Evolutionary conservation across 1,140 invertebrate genomes (phyloP), one percentile per base, ranked within the genome.

Genomic region (Brachionus sp.): DNA sequence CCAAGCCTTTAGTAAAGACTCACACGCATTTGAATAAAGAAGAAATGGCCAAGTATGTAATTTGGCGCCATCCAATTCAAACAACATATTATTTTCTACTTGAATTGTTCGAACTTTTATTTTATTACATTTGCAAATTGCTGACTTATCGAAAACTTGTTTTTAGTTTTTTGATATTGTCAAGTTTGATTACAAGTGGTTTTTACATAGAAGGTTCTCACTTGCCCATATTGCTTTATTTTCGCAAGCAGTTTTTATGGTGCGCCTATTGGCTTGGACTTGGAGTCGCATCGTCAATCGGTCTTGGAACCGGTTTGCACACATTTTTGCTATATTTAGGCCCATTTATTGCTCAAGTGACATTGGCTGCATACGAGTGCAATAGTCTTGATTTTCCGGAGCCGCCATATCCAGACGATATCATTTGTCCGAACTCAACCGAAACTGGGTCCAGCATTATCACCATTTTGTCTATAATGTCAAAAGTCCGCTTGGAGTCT

Each of bases 311-410:
- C 0, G 98, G 97, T 5, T 91, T 99, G 29, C 98, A 99, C 88
- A 99, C 97, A 75, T 99, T 99, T 90, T 90, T 99, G 12, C 90
- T 99, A 44, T 99, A 99, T 64, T 86, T 90, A 90, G 91, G 91
- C 84, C 92, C 91, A 57, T 90, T 91, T 86, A 92, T 92, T 85
- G 91, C 91, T 64, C 84, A 93, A 78, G 97, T 99, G n/a, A 98
- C 97, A 6, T 90, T 99, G 86, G 97, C 98, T 53, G 98, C 96
- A 0, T 98, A 97, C 89, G 96, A 98, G 89, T 99, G 98, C 89
- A 93, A 94, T 19, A 92, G 93, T 13, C 90, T 98, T 0, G 93
- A 98, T 87, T 99, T 99, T 88, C 97, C 96, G 1, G 92, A 94
- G 84, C 91, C 91, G 12, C 91, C 92, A 0, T 92, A 92, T 87